A percentile compares a stretch with the other conserved stretches of the same genome.
These are phyloP conservation scores for Triplophysa siluroides DNA, from an alignment of 2,113 vertebrate genomes.

Conservation along the genomic window DNA sequence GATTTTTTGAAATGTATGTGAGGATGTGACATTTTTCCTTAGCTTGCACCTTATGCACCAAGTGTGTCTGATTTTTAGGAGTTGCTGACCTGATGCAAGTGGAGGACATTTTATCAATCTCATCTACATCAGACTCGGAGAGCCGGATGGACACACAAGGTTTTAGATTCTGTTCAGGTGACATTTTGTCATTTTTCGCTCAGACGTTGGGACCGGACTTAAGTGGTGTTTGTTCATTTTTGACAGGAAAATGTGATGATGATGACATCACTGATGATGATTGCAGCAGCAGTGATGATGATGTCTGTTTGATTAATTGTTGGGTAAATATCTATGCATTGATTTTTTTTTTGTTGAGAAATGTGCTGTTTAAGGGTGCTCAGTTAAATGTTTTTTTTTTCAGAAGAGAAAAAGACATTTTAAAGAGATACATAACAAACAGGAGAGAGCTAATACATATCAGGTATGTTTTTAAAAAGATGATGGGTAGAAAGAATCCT, in stretches of 20 bases:
- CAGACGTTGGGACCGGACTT: not conserved
- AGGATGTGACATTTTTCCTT: not conserved
- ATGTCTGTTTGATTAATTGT: conserved; percentile 9
- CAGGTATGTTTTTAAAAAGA: conserved; percentile 28
- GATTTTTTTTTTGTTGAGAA: not conserved
- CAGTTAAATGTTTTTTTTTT: not conserved
- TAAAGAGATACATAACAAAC: not conserved
- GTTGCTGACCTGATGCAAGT: conserved; percentile 58
- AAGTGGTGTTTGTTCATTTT: not conserved
- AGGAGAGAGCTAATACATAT: not conserved
- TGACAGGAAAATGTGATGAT: conserved; percentile 32
- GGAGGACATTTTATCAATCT: conserved; percentile 13
- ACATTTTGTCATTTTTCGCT: not conserved
- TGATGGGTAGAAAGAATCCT: too few relatives aligned
- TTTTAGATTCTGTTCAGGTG: not conserved
- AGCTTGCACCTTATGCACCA: too few relatives aligned
- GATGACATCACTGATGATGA: conserved; percentile 27
- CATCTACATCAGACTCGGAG: not conserved
- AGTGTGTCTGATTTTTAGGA: conserved; percentile 55
- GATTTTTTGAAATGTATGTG: not conserved
- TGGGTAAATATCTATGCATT: conserved; percentile 20
- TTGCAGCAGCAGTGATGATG: not conserved
- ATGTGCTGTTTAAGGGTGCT: not conserved
- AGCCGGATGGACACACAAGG: conserved; percentile 5
- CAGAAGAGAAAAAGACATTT: conserved; percentile 20